Percentiles rank a stretch among this genome's conserved stretches.
Conservation (phyloP, 2,797 vertebrate species). For the Sebastes iracundus region DNA sequence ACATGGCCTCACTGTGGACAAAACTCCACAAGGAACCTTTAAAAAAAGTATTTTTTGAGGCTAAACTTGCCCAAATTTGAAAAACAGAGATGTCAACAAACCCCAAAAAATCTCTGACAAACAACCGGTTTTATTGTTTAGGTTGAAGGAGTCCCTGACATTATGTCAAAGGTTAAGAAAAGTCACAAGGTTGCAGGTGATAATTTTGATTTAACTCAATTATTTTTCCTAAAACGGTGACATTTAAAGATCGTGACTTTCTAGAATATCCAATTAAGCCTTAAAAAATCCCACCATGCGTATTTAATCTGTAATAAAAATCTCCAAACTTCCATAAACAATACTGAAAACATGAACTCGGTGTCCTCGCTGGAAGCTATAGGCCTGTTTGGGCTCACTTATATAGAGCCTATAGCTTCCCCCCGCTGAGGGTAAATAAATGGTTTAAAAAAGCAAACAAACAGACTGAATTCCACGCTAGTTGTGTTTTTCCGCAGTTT, state of each 20-base stretch:
- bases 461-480: conserved; percentile 3
- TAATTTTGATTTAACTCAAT: neutral
- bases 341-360: neutral
- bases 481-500: conserved; percentile 5
- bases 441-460: neutral
- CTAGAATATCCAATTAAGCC: neutral
- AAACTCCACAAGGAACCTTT: neutral
- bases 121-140: no score
- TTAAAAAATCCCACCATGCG: neutral
- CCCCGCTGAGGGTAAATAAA: neutral
- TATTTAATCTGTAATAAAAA: neutral
- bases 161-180: no score
- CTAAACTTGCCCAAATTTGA: neutral
- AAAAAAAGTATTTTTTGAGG: neutral
- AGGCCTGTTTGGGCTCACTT: neutral
- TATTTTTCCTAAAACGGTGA: neutral
- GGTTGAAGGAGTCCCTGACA: no score
- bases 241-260: neutral
- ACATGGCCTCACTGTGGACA: neutral
- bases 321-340: neutral
- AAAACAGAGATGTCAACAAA: neutral
- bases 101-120: neutral
- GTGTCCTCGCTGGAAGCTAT: neutral
- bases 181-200: neutral
- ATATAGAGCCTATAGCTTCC: neutral